These are phyloP conservation scores for Callipepla squamata DNA, from an alignment of 2,113 vertebrate genomes.

Conservation along the genomic window DNA sequence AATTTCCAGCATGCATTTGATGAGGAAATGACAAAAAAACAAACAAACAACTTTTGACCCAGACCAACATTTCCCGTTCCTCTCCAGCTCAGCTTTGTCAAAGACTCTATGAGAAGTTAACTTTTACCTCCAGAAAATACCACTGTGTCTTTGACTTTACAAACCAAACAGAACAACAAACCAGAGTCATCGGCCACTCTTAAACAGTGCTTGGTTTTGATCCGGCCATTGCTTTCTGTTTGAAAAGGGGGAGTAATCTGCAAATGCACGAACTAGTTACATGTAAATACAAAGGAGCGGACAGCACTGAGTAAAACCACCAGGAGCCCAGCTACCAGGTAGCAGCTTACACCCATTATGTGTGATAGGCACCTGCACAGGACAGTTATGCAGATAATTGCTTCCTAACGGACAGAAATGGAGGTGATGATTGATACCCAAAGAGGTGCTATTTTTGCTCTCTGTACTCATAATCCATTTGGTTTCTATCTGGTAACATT, in stretches of 20 bases:
- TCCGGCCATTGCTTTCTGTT: slow-evolving; percentile 49
- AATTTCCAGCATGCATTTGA: background rate
- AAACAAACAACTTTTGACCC: background rate
- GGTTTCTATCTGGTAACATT: background rate
- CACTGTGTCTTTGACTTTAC: slow-evolving; percentile 26
- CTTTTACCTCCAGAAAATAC: slow-evolving; percentile 12
- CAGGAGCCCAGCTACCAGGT: background rate
- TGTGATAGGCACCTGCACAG: background rate
- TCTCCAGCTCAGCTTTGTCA: background rate
- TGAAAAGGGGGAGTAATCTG: slow-evolving; percentile 55
- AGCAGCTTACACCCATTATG: background rate
- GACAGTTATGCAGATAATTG: background rate
- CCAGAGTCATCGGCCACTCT: background rate
- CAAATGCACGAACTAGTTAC: background rate
- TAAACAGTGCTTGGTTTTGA: slow-evolving; percentile 65
- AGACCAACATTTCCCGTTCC: background rate
- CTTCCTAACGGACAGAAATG: background rate
- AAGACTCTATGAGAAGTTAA: background rate
- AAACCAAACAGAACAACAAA: slow-evolving; percentile 43
- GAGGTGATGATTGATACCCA: background rate
- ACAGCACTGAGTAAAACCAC: background rate
- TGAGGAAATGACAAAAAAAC: background rate
- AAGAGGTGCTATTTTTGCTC: background rate
- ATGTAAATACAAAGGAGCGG: background rate
- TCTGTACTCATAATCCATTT: background rate